Conservation (phyloP, 1,140 invertebrate genomes). For the Rhyacophila brunnea region DNA sequence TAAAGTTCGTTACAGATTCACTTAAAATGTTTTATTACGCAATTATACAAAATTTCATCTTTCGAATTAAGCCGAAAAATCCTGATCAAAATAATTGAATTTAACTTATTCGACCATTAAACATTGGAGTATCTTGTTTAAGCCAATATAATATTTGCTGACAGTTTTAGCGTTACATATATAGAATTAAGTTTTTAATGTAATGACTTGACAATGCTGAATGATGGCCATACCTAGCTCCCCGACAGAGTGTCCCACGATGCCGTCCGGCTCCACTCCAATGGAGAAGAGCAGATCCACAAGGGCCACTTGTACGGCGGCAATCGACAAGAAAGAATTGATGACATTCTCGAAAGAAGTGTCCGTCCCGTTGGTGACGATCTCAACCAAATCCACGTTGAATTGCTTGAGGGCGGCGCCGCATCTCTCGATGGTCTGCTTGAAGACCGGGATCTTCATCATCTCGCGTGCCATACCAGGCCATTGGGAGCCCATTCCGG, state of each 20-base stretch:
- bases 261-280: conserved; percentile 85
- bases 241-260: conserved; percentile 94
- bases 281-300: conserved; percentile 80
- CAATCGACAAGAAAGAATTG: conserved; percentile 90
- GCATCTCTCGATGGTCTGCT: conserved; percentile 71
- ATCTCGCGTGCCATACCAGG: conserved; percentile 86
- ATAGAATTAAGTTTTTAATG: too few species aligned
- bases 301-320: conserved; percentile 91
- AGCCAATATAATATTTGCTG: too few species aligned
- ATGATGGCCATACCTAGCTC: conserved; percentile 62
- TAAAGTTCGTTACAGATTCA: too few species aligned
- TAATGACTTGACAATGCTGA: too few species aligned
- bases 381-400: conserved; percentile 77
- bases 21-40: too few species aligned
- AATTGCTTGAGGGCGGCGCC: conserved; percentile 73
- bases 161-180: too few species aligned
- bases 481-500: conserved; percentile 98
- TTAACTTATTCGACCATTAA: too few species aligned
- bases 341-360: conserved; percentile 79
- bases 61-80: too few species aligned
- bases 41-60: too few species aligned
- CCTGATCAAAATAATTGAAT: too few species aligned
- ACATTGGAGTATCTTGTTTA: too few species aligned
- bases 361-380: conserved; percentile 75
- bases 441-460: conserved; percentile 78